Base-by-base conservation (phyloP, 2,797 vertebrate species). In the Micropoecilia bifurca region DNA sequence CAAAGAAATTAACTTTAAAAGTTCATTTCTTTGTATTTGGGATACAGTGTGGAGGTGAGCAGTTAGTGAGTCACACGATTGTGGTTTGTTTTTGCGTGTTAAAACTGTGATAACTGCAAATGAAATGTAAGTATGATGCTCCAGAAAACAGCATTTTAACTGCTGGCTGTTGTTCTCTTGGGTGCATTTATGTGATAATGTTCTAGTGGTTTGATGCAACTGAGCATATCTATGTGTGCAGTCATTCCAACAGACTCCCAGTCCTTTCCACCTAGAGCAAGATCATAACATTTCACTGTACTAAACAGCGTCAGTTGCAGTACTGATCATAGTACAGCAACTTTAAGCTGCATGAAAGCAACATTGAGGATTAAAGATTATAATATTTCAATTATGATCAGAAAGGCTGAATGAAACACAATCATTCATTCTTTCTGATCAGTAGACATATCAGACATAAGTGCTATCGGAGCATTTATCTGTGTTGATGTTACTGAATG, bases 51-150 rank as follows among this genome's bases (percentile, higher is more conserved):
- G 73, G 59, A 74, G 74, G 7, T 33, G 22, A 46, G n/a, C 71
- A n/a, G 20, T 84, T 82, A 86, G 71, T 82, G 25, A 83, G 75
- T 83, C 82, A 88, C 36, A 48, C 45, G 77, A 85, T 85, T 80
- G 82, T 7, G 43, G 33, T 28, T 36, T 41, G 9, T 47, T 28
- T 75, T 71, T 43, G 57, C 41, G 39, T 61, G 71, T 74, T n/a
- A 47, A 14, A 59, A 46, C 57, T 77, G 75, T 47, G 59, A 73
- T 73, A 63, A 78, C 55, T 39, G 53, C 33, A 75, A 85, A 80
- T 48, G 28, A 85, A 76, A 28, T 4, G 61, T 74, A 89, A 88
- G 61, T 75, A 76, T 71, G 76, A 74, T 6, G 63, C 77, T 66
- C 57, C 69, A 66, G 28, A 76, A 47, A 39, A 39, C 33, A 68